Evolutionary conservation across 2,113 vertebrate species (phyloP).

Genomic region (Pithys albifrons): DNA sequence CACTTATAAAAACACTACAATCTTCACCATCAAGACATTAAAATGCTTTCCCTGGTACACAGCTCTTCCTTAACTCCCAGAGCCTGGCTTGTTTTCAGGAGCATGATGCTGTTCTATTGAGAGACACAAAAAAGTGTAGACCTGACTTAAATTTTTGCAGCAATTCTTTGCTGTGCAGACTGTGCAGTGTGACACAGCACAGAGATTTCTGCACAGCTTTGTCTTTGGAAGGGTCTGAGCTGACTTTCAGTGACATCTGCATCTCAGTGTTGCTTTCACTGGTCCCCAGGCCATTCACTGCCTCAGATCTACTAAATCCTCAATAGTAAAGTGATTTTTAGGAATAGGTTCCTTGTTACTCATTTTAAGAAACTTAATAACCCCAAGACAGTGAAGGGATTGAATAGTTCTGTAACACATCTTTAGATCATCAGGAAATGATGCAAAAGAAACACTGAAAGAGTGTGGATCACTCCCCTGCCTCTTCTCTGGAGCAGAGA

Average conservation of each 20-base stretch:
- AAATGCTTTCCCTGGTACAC: neutral
- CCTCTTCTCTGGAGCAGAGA: neutral
- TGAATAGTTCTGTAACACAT: neutral
- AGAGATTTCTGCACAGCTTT: neutral
- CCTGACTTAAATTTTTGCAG: neutral
- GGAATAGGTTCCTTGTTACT: neutral
- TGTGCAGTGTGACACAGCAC: neutral
- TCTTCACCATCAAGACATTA: too few relatives aligned
- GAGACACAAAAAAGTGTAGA: neutral
- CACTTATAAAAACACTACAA: neutral
- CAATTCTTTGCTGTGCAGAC: neutral
- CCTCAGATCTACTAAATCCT: neutral
- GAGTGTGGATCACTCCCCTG: neutral
- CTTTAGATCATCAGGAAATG: neutral
- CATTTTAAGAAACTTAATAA: neutral
- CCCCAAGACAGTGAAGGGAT: neutral
- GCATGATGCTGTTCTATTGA: neutral
- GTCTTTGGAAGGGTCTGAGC: neutral
- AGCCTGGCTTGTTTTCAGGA: neutral
- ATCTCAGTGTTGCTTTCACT: neutral
- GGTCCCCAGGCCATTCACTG: accelerated
- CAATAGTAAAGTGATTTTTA: neutral
- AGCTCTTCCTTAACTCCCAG: neutral
- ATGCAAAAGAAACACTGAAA: neutral
- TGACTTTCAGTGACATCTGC: neutral